Base-by-base conservation (phyloP, 2,888 invertebrate species). In the Iselma pallidipennis region DNA sequence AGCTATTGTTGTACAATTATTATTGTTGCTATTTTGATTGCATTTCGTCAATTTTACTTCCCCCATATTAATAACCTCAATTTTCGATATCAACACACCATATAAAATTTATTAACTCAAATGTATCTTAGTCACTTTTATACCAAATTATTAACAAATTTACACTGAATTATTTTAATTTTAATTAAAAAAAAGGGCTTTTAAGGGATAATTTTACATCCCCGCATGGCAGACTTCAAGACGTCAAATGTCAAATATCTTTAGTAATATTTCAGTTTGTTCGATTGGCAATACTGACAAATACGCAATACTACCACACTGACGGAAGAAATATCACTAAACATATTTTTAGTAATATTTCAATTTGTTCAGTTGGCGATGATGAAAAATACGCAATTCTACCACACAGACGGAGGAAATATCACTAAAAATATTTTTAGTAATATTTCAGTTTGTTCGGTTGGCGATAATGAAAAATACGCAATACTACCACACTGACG, bases 1-100 rank as follows among this genome's bases (percentile, higher is more conserved):
- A 45, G 81, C 79, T 42, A 82, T 73, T 23, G 78, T 74, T 53
- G 72, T 75, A 67, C 81, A 80, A 45, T 55, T 63, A 65, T 74
- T 75, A 54, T 67, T 63, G 48, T 62, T 71, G 52, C 49, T 57
- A n/a, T 48, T 19, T 6, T 48, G 33, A 33, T 12, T 10, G 25
- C 45, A 54, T 61, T 66, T 68, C 54, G 57, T 55, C 54, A 70
- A 54, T 71, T 73, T 77, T 53, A 74, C 77, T 78, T 78, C 78
- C 53, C 78, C 77, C 80, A 80, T 80, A 63, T 66, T 75, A 64
- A 61, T 57, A 72, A 71, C 71, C 73, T 71, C 37, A 29, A 37
- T 52, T 55, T 23, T 23, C 1, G 1, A 28, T 6, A 2, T 16
- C 14, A 37, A 37, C 9, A 23, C n/a, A 45, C 45, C 12, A 2